Base-by-base conservation (phyloP, 2,113 vertebrate genomes). In the Myotis lucifugus region DNA sequence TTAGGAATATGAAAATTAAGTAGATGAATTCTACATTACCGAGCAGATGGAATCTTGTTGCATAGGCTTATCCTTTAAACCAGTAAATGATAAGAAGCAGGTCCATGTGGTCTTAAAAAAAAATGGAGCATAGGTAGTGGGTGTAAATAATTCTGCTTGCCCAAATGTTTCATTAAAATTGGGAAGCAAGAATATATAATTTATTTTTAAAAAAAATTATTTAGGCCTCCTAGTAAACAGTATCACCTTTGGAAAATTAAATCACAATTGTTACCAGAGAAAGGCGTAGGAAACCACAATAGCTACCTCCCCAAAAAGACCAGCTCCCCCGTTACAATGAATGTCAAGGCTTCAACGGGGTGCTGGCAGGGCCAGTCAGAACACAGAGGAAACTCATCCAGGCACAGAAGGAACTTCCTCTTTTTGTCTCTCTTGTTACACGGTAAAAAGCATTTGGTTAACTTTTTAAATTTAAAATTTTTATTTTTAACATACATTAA, bases 401-500 rank as follows among this genome's bases (percentile, higher is more conserved):
- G 86, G 27, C 59, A 91, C 93, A 83, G 48, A 88, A 85, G 59
- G 91, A 84, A 48, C 83, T 88, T 85, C 90, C 73, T 77, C 42
- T 76, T 93, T 73, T 78, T 93, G 64, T 91, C 17, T 91, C 52
- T 88, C 95, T 90, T 93, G 54, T 94, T 85, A 83, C 54, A 94
- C 84, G 87, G 61, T 29, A 50, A 79, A 91, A 96, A 96, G 37
- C 4, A n/a, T 94, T 91, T 97, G 94, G 81, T 90, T 61, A 90
- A 95, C 77, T 13, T 9, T 56, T 96, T 79, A 93, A 95, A 96
- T 91, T 97, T 95, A 82, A 93, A 95, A 90, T 96, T 97, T 97
- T 95, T 94, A 96, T 88, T 97, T 96, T 97, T 94, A 96, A 95
- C 96, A 94, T 85, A 84, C 90, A 97, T 95, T 96, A 96, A 85